These are phyloP conservation scores for Julus scandinavius DNA, from an alignment of 2,888 invertebrate species.

Conservation along the genomic window DNA sequence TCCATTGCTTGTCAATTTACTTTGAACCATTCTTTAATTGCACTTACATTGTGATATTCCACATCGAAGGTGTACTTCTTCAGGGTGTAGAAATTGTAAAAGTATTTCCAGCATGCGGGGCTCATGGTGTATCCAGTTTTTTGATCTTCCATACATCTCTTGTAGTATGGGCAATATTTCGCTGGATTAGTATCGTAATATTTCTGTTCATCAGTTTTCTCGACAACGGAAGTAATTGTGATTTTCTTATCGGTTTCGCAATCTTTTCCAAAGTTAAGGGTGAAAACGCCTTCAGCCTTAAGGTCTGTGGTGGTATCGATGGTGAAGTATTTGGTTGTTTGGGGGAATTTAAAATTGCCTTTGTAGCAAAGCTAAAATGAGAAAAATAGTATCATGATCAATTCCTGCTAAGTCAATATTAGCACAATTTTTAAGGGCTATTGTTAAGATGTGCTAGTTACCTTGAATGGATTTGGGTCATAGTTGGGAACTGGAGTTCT, in stretches of 20 bases:
- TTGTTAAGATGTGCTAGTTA: conserved; percentile 20
- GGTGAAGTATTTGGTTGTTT: neutral
- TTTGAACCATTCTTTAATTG: neutral
- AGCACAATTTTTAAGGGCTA: neutral
- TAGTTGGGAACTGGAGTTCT: conserved; percentile 57
- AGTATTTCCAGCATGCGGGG: conserved; percentile 52
- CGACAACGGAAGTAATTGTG: conserved; percentile 24
- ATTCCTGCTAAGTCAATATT: conserved; percentile 6
- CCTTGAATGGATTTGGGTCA: conserved; percentile 56
- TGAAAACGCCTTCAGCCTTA: conserved; percentile 50
- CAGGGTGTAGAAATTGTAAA: conserved; percentile 50
- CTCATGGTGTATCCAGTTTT: conserved; percentile 54
- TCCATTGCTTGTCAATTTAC: neutral
- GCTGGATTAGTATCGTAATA: conserved; percentile 22
- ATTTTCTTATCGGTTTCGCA: conserved; percentile 54
- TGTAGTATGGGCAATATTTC: neutral
- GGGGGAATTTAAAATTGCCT: conserved; percentile 34
- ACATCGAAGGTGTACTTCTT: conserved; percentile 57
- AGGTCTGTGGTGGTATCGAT: conserved; percentile 49
- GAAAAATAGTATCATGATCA: conserved; percentile 1
- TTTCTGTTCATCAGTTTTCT: conserved; percentile 57
- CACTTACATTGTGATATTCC: conserved; percentile 56
- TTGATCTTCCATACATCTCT: conserved; percentile 53
- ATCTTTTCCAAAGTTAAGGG: conserved; percentile 54
- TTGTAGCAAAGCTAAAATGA: conserved; percentile 54